These are phyloP conservation scores for Sebastes taczanowskii DNA, from an alignment of 2,797 vertebrate species.

Conservation along the genomic window DNA sequence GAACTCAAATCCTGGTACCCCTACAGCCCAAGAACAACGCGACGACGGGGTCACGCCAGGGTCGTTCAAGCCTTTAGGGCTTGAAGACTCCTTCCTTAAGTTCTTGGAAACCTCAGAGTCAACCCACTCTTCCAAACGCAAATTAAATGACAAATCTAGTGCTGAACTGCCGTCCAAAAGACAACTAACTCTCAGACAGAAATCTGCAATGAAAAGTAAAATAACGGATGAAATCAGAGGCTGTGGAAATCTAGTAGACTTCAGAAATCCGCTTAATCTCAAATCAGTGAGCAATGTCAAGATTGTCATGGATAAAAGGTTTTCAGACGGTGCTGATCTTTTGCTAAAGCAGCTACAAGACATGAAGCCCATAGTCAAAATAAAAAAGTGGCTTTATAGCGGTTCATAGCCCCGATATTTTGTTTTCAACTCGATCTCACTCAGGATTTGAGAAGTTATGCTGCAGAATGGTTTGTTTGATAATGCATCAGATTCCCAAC, in stretches of 20 bases:
- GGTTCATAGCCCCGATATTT: slow-evolving; percentile 78
- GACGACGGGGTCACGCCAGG: slow-evolving; percentile 87
- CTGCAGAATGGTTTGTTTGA: slow-evolving; percentile 84
- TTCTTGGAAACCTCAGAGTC: slow-evolving; percentile 94
- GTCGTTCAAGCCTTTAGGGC: slow-evolving; percentile 93
- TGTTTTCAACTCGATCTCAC: slow-evolving; percentile 80
- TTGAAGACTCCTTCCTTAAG: slow-evolving; percentile 94
- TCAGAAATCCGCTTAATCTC: slow-evolving; percentile 93
- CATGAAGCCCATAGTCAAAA: slow-evolving; percentile 93
- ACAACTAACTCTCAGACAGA: slow-evolving; percentile 79
- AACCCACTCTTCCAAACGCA: slow-evolving; percentile 90
- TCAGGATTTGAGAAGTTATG: slow-evolving; percentile 89
- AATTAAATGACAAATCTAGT: slow-evolving; percentile 81
- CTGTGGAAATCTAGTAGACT: slow-evolving; percentile 86
- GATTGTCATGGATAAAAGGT: slow-evolving; percentile 93
- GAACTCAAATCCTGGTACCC: slow-evolving; percentile 86
- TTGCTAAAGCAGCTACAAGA: slow-evolving; percentile 97
- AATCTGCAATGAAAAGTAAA: slow-evolving; percentile 66
- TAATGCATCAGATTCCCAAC: slow-evolving; percentile 77
- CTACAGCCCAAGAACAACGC: slow-evolving; percentile 81
- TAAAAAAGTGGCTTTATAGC: slow-evolving; percentile 88
- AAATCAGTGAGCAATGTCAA: slow-evolving; percentile 92
- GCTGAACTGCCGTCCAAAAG: slow-evolving; percentile 85
- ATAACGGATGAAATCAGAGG: slow-evolving; percentile 73
- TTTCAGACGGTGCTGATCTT: slow-evolving; percentile 91